Evolutionary conservation across 2,888 invertebrate genomes (phyloP).

Genomic region (Nebria salina): DNA sequence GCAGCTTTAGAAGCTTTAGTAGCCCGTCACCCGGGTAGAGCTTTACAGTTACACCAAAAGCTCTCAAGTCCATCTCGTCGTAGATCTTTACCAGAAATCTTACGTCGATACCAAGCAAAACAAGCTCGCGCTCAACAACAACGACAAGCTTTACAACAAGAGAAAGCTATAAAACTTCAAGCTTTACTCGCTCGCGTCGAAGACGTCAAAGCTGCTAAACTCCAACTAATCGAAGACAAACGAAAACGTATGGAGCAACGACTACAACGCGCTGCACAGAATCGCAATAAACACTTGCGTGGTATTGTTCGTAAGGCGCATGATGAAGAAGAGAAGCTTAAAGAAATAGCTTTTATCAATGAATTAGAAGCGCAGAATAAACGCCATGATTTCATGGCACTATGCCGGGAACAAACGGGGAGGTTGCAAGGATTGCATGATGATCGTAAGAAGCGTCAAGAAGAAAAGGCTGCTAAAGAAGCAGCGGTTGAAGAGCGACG

Average conservation of each 20-base stretch:
- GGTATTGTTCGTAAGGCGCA: slow-evolving; percentile 94
- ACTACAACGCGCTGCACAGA: slow-evolving; percentile 88
- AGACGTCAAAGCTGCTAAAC: slow-evolving; percentile 84
- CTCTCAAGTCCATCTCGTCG: slow-evolving; percentile 90
- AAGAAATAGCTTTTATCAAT: slow-evolving; percentile 98
- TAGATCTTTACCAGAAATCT: slow-evolving; percentile 83
- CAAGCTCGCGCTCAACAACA: slow-evolving; percentile 92
- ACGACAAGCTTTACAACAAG: slow-evolving; percentile 81
- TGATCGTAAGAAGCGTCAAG: slow-evolving; percentile 83
- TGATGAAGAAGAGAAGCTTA: slow-evolving; percentile 95
- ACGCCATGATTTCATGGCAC: slow-evolving; percentile 87
- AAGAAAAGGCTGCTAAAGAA: slow-evolving; percentile 95
- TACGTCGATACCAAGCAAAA: slow-evolving; percentile 84
- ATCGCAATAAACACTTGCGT: slow-evolving; percentile 82
- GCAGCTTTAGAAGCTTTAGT: slow-evolving; percentile 81
- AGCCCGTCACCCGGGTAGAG: slow-evolving; percentile 91
- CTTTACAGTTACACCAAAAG: slow-evolving; percentile 92
- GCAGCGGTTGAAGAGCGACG: slow-evolving; percentile 93
- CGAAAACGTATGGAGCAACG: slow-evolving; percentile 78
- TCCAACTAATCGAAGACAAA: slow-evolving; percentile 86
- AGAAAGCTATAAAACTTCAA: slow-evolving; percentile 85
- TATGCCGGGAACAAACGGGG: slow-evolving; percentile 79
- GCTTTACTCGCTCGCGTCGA: slow-evolving; percentile 87
- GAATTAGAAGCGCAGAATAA: slow-evolving; percentile 95
- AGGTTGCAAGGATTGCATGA: slow-evolving; percentile 83